phyloP scores from a whole-genome alignment of 2,113 vertebrate genomes.

The Phyllopteryx taeniolatus region DNA sequence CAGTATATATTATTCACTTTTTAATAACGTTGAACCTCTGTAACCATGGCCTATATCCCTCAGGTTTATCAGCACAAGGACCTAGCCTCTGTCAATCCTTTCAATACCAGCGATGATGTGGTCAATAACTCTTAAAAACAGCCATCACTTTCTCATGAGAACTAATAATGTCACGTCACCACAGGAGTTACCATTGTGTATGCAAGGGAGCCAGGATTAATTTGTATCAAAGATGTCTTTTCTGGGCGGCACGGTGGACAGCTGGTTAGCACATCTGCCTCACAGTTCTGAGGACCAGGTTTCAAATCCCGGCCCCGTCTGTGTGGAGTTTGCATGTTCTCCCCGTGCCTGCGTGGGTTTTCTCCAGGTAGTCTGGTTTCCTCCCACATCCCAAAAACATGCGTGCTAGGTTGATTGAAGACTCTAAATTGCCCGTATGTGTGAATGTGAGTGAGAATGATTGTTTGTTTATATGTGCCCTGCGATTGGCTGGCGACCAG shows the following conservation, averaged over 20 bases:
- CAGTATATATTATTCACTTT: slow-evolving; percentile 14
- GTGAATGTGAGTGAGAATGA: too few species aligned
- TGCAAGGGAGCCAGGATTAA: slow-evolving; percentile 35
- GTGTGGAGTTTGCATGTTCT: too few species aligned
- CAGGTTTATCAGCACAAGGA: slow-evolving; percentile 32
- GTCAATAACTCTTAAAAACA: slow-evolving; percentile 48
- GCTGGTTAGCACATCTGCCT: too few species aligned
- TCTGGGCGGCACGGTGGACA: slow-evolving; percentile 5
- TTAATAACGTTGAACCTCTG: slow-evolving; percentile 11
- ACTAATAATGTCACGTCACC: slow-evolving; percentile 46
- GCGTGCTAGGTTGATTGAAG: too few species aligned
- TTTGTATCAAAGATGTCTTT: slow-evolving; percentile 59
- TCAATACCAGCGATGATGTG: slow-evolving; percentile 35
- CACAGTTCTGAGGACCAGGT: too few species aligned
- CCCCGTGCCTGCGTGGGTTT: too few species aligned
- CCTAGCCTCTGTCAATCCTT: slow-evolving; percentile 36
- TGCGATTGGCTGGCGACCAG: too few species aligned
- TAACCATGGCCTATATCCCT: background rate
- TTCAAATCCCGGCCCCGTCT: too few species aligned
- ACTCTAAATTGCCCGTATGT: too few species aligned
- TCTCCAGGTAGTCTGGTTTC: too few species aligned
- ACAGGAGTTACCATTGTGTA: slow-evolving; percentile 21
- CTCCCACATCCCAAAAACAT: too few species aligned
- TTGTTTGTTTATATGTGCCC: too few species aligned
- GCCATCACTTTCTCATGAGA: slow-evolving; percentile 43